Base-by-base conservation (phyloP, 1,140 invertebrate species). In the Psilanteris sp. region DNA sequence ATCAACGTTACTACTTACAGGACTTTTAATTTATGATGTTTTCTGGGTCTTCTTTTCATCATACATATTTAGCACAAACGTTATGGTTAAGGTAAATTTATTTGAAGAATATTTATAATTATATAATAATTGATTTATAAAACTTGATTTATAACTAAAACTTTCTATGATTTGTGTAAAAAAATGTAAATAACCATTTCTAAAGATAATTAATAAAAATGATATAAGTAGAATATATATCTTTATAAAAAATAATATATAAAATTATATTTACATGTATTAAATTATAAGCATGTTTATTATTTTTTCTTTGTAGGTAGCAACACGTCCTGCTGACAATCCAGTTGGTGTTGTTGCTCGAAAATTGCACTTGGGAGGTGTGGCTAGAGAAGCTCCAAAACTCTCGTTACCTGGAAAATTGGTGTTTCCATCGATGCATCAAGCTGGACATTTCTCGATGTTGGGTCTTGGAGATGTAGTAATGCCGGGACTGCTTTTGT, bases 21-120 rank as follows among this genome's bases (percentile, higher is more conserved):
- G 97, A 18, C 91, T 98, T 75, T 92, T 98, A 31, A 94, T 99
- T 34, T 99, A 99, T 85, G 97, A 99, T 89, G 97, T 98, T 18
- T 98, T 99, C 89, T 98, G 97, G 97, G 97, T 98, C 13, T 98
- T 99, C 89, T 98, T 98, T 90, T 98, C 97, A 3, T 97, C 96
- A 0, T 98, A 98, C 83, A 97, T 99, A 83, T 99, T 98, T 90
- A 98, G 96, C 89, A 96, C 97, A 81, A 99, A 99, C 85, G 96
- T 99, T 48, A 99, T 99, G 97, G 97, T 99, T 52, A 98, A 98
- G 90, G 95, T 96, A 75, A 57, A 34, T 10, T 16, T 24, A 32
- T 22, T 31, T 13, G 9, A 7, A n/a, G n/a, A n/a, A n/a, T n/a
- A n/a, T n/a, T n/a, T n/a, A n/a, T n/a, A n/a, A n/a, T n/a, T n/a